phyloP scores from a whole-genome alignment of 2,113 vertebrate species.

The Mus pahari region DNA sequence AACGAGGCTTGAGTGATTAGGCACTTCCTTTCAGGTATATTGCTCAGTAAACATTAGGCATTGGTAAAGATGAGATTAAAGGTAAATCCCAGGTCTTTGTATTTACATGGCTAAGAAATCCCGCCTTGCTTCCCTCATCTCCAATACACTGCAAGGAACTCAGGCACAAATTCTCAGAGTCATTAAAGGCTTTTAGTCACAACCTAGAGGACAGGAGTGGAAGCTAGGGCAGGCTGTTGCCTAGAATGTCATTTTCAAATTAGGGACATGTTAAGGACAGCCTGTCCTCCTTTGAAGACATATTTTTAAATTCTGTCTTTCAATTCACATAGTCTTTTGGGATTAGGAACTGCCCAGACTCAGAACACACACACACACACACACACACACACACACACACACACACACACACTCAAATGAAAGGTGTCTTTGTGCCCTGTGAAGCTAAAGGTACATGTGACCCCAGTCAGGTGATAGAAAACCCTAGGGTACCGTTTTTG shows the following conservation, averaged over 20 bases:
- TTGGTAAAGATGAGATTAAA: not conserved
- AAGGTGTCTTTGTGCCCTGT: not conserved
- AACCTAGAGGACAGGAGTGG: not conserved
- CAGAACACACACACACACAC: not conserved
- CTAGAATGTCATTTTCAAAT: conserved; percentile 3
- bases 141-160: not conserved
- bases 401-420: not conserved
- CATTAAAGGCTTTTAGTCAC: not conserved
- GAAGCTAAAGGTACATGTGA: not conserved
- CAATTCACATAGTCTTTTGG: not conserved
- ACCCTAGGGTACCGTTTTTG: not conserved
- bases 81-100: not conserved
- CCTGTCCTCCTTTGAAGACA: not conserved
- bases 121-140: not conserved
- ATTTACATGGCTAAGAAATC: not conserved
- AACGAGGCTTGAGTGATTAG: not conserved
- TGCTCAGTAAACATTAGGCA: not conserved
- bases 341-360: not conserved
- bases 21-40: not conserved
- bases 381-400: not conserved
- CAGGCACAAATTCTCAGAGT: not conserved
- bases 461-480: not conserved
- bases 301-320: conserved; percentile 22
- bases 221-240: not conserved
- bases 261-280: not conserved